Conservation (phyloP, 2,113 vertebrate genomes). For the Oreochromis niloticus region DNA sequence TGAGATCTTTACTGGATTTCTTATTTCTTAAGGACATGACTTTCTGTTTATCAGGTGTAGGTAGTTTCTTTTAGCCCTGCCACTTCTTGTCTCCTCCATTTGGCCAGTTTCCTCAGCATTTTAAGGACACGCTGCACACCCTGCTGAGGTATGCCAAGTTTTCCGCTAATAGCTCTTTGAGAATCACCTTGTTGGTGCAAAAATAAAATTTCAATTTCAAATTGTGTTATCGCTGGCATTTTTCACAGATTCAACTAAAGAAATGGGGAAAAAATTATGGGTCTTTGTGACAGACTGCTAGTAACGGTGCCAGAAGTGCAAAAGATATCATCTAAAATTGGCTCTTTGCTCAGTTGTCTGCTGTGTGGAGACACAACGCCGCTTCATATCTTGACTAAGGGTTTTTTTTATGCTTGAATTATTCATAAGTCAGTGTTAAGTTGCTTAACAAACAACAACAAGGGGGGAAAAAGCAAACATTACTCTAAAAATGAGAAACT, state of each 20-base stretch:
- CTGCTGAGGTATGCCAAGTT: neutral
- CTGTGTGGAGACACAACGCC: neutral
- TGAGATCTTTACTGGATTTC: neutral
- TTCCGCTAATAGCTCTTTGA: neutral
- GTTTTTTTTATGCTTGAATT: neutral
- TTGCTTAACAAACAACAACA: neutral
- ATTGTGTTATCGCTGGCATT: neutral
- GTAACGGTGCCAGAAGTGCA: neutral
- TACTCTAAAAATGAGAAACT: neutral
- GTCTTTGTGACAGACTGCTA: neutral
- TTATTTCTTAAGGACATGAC: neutral
- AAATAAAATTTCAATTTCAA: neutral
- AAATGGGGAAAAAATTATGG: neutral
- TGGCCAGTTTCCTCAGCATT: neutral
- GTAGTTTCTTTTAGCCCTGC: neutral
- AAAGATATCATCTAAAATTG: neutral
- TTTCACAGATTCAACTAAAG: neutral
- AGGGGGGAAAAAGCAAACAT: neutral
- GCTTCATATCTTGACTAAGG: neutral
- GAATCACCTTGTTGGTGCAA: neutral
- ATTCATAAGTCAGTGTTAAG: neutral
- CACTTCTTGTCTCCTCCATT: neutral
- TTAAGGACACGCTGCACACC: neutral
- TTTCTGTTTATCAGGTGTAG: neutral
- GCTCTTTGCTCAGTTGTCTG: neutral